Evolutionary conservation across 53 echinoderm and acorn worm genomes (phyloP).

Genomic region (Holothuria scabra): DNA sequence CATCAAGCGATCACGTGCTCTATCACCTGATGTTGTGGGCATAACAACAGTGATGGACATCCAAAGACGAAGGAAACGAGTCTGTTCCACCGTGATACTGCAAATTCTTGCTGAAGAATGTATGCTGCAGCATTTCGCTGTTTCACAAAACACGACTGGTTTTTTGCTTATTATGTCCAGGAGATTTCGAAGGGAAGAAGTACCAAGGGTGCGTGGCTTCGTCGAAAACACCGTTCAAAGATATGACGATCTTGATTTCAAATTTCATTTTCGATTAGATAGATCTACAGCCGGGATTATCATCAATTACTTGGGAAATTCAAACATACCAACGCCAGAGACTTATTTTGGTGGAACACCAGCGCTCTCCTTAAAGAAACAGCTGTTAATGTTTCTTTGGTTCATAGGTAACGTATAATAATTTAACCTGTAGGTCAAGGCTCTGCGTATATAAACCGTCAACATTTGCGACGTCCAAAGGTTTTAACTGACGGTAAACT

Average conservation of each 20-base stretch:
- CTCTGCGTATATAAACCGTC: too few species aligned
- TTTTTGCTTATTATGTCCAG: not conserved
- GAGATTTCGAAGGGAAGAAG: not conserved
- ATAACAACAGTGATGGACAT: too few species aligned
- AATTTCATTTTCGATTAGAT: not conserved
- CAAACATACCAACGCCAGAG: not conserved
- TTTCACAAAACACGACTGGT: too few species aligned
- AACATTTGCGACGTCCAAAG: too few species aligned
- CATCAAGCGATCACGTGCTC: too few species aligned
- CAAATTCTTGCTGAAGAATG: too few species aligned
- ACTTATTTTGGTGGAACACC: not conserved
- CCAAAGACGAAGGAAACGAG: too few species aligned
- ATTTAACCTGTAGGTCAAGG: too few species aligned
- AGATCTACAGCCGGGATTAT: not conserved
- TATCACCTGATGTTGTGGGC: too few species aligned
- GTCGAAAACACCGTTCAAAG: not conserved
- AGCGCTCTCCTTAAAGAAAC: not conserved
- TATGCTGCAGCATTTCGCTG: too few species aligned
- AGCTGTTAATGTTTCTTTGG: slow-evolving; percentile 8
- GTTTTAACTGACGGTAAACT: too few species aligned
- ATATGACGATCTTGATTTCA: slow-evolving; percentile 12
- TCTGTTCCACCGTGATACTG: too few species aligned
- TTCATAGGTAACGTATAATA: slow-evolving; percentile 1
- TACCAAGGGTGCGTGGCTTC: not conserved
- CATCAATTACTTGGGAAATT: not conserved